A percentile compares a stretch with the other conserved stretches of the same genome.
These are phyloP conservation scores for Dromiciops gliroides DNA, from an alignment of 2,113 vertebrate genomes.

Conservation along the genomic window DNA sequence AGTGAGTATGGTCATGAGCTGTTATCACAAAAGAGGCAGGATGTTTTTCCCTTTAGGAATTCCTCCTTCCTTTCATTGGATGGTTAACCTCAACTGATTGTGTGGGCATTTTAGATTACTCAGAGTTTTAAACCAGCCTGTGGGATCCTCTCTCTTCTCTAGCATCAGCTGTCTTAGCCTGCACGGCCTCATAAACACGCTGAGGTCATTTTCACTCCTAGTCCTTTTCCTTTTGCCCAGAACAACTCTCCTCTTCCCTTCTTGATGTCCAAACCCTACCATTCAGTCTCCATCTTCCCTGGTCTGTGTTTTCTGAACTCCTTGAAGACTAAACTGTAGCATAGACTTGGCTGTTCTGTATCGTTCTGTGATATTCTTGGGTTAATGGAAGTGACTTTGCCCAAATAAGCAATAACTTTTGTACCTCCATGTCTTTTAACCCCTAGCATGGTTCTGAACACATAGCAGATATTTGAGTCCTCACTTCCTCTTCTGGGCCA, in stretches of 20 bases:
- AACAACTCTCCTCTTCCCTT: background rate
- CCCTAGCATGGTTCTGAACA: background rate
- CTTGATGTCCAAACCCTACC: background rate
- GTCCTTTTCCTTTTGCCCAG: background rate
- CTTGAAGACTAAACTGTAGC: background rate
- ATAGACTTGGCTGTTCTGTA: background rate
- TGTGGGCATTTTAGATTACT: background rate
- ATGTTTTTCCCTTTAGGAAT: constrained; percentile 37
- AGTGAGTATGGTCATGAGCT: background rate
- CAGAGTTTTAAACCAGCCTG: fast-evolving
- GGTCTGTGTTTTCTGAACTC: background rate
- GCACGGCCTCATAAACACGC: background rate
- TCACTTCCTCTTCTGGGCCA: background rate
- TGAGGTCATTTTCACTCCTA: fast-evolving
- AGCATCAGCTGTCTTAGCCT: background rate
- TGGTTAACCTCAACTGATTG: background rate
- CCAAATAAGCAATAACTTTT: background rate
- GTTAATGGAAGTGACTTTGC: background rate
- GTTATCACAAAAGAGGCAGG: constrained; percentile 27
- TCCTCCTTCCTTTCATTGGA: background rate
- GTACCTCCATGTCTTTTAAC: background rate
- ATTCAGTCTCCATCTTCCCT: background rate
- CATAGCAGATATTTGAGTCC: background rate
- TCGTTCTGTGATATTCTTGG: background rate
- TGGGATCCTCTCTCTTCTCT: background rate